Base-by-base conservation (phyloP, 2,888 invertebrate species). In the Taenaris catops region DNA sequence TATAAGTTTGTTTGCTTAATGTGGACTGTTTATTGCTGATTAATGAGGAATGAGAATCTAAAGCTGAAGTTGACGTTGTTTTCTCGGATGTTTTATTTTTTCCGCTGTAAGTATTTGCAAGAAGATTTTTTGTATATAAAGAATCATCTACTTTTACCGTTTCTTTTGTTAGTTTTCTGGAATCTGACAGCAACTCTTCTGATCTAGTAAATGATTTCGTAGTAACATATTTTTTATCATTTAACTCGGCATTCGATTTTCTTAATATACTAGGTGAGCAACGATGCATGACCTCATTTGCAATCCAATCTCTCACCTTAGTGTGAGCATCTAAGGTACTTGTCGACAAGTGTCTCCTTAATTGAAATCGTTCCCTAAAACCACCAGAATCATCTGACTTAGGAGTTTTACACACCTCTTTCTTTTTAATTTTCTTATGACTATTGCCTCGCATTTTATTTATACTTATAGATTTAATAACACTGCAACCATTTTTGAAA, bases 231-330 rank as follows among this genome's bases (percentile, higher is more conserved):
- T 59, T 49, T 43, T 78, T 79, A 12, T 74, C 72, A 24, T 55
- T 62, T 14, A 78, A 46, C 43, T 83, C 80, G 2, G 66, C 66
- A 47, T 76, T 78, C 1, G 81, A 81, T 55, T 89, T 90, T 48
- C 91, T 79, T 7, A 92, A 61, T 60, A 91, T 90, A 41, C 88
- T 89, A 0, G 93, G 93, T 28, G 92, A 92, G 54, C 91, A 92
- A 60, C 91, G 89, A 49, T 92, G 90, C 55, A 92, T 91, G 17
- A 93, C 91, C 66, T 94, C 94, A 46, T 93, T 92, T 0, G 93
- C 91, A 51, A 96, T 95, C 96, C 96, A 95, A 52, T 95, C 94
- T 44, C 92, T 89, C 1, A 96, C 95, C 87, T 95, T 95, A 6
- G 94, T 93, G 59, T 95, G 93, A 0, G 95, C 93, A 65, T 96